Conservation (phyloP, 2,888 invertebrate genomes). For the Cheilosia variabilis region DNA sequence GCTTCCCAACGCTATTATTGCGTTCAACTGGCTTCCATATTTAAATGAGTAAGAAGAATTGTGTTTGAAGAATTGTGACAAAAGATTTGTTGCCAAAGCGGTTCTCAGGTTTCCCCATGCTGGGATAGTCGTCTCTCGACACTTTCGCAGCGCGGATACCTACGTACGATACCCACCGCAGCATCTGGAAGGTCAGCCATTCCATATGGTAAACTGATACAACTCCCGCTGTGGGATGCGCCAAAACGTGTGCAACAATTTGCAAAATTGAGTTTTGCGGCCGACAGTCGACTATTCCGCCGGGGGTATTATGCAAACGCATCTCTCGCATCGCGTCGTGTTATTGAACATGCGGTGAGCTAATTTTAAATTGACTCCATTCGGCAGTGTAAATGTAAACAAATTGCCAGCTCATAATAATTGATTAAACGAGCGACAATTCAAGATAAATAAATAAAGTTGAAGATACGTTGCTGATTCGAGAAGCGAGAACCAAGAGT, state of each 20-base stretch:
- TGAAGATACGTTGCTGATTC: conserved; percentile 4
- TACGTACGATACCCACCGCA: not conserved
- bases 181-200: conserved; percentile 15
- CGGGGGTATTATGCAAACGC: conserved; percentile 28
- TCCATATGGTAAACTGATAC: conserved; percentile 22
- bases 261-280: conserved; percentile 43
- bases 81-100: conserved; percentile 38
- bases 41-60: conserved; percentile 54
- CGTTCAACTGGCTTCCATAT: conserved; percentile 9
- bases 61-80: conserved; percentile 51
- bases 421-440: conserved; percentile 70
- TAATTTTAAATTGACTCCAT: conserved; percentile 52
- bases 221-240: not conserved
- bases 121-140: conserved; percentile 18
- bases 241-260: conserved; percentile 26
- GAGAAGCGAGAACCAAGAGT: conserved; percentile 11
- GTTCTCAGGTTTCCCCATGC: conserved; percentile 51
- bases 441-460: conserved; percentile 62
- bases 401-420: conserved; percentile 64
- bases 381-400: conserved; percentile 58
- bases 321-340: conserved; percentile 1
- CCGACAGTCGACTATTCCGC: not conserved
- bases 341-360: conserved; percentile 58
- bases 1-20: conserved; percentile 12
- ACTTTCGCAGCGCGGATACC: conserved; percentile 5